Percentiles rank a stretch among this genome's conserved stretches.
Evolutionary conservation across 2,888 invertebrate genomes (phyloP).

Genomic region (Prosopocoilus inquinatus): DNA sequence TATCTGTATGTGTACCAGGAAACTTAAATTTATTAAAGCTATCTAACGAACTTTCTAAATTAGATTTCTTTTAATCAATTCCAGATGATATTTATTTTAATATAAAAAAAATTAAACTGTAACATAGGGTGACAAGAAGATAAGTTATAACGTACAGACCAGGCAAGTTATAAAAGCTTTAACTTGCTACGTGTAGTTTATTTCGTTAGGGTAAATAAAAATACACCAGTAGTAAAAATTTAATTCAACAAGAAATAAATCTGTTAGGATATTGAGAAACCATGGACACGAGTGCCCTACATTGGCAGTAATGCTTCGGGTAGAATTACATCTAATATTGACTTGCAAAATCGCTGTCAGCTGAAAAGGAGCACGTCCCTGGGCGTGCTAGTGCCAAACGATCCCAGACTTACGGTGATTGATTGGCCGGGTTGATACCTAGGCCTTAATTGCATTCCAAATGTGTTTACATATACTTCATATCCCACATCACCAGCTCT

Average conservation of each 20-base stretch:
- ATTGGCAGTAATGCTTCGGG: conserved; percentile 23
- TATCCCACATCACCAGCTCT: conserved; percentile 37
- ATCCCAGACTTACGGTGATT: conserved; percentile 50
- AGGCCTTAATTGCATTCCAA: conserved; percentile 49
- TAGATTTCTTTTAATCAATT: no score
- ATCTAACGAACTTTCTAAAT: no score
- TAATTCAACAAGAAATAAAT: conserved; percentile 19
- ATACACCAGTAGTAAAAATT: conserved; percentile 8
- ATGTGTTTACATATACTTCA: conserved; percentile 50
- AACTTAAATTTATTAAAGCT: no score
- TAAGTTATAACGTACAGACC: no score
- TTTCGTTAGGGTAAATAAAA: no score
- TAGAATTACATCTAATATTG: conserved; percentile 49
- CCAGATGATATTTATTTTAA: no score
- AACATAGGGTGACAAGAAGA: no score
- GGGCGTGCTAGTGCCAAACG: conserved; percentile 47
- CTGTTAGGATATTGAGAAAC: conserved; percentile 10
- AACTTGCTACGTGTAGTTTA: no score
- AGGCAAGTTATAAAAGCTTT: no score
- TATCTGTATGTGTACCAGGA: no score
- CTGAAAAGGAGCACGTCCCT: conserved; percentile 44
- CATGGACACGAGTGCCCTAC: conserved; percentile 23
- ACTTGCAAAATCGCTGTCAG: conserved; percentile 49
- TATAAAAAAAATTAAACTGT: no score
- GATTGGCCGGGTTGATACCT: conserved; percentile 49